Base-by-base conservation (phyloP, 2,888 invertebrate species). In the Drosophila flavopinicola region DNA sequence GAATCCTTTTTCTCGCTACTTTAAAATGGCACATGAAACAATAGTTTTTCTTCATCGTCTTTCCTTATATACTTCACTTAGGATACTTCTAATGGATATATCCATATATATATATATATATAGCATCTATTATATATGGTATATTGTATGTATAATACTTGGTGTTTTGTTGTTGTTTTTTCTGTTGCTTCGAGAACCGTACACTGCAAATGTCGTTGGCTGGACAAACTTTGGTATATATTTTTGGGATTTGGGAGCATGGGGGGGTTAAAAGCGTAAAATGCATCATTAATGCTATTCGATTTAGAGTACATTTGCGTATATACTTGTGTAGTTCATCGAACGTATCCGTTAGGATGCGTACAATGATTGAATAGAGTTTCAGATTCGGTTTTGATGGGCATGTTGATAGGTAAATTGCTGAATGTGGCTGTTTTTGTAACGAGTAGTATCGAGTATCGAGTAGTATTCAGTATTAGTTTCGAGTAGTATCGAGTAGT, bases 11-110 rank as follows among this genome's bases (percentile, higher is more conserved):
- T 66, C 13, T 67, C 23, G 64, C 82, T 83, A 84, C 87, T 63
- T 85, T 87, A 84, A 84, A 84, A 84, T 84, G 83, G 83, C 83
- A 84, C 87, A 85, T 84, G 83, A 84, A 84, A 87, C 85, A 85
- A 83, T 85, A 78, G 85, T 83, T 87, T 32, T 64, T 61, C 41
- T 11, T 30, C 25, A 35, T 10, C 23, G 11, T 37, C 17, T 20
- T 10, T 30, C 9, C 11, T 35, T 42, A 32, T 27, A 47, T 32
- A 60, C 45, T 59, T 15, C 35, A 13, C 66, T 76, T 84, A 65
- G 49, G 53, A 65, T 76, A 79, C 37, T 39, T 49, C 67, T 70
- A 71, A 52, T 54, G 39, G 49, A 54, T 54, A 51, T 47, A 33
- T 27, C 41, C 38, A 49, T 63, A 49, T 63, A 52, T 65, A 61